Base-by-base conservation (phyloP, 2,113 vertebrate species). In the Plecotus auritus region DNA sequence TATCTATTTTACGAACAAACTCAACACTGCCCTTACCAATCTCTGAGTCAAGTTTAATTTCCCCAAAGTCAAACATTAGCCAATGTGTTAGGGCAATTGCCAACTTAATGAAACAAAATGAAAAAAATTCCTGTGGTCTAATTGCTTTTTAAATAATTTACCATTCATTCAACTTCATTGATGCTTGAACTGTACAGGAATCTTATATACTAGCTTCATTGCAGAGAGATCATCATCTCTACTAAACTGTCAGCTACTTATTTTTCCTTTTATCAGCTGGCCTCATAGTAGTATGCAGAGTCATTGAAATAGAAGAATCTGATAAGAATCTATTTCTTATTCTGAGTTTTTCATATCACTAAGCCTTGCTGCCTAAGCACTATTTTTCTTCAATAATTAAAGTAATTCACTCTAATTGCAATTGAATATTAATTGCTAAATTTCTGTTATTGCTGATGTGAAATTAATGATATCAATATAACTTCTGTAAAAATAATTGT, bases 401-500 rank as follows among this genome's bases (percentile, higher is more conserved):
- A 94, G 35, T 77, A 72, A 83, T 69, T 69, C 3, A 28, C 11
- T 14, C 4, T 96, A 23, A 59, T 59, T 70, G 74, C 20, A 94
- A 76, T 1, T 49, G 40, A 83, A 86, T 56, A 74, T 56, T 88
- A 93, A 78, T 78, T 90, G 69, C 45, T 85, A 81, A 70, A 84
- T 87, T 69, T 85, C 42, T 91, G 74, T 42, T 51, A 85, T 66
- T 89, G 10, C 80, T 87, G n/a, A 84, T 81, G 28, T 91, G 35
- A 30, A 87, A 73, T 54, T 95, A 94, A 91, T 51, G 14, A 54
- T 26, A 66, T 16, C 10, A 42, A 28, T 85, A 49, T 73, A 69
- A 81, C 11, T 91, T 88, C 82, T 76, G 51, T 47, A 49, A 23
- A 96, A 96, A 92, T 70, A 83, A 95, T 86, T 64, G n/a, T 73